A percentile compares a stretch with the other conserved stretches of the same genome.
Evolutionary conservation across 2,797 vertebrate species (phyloP).

Genomic region (Botia kubotai): DNA sequence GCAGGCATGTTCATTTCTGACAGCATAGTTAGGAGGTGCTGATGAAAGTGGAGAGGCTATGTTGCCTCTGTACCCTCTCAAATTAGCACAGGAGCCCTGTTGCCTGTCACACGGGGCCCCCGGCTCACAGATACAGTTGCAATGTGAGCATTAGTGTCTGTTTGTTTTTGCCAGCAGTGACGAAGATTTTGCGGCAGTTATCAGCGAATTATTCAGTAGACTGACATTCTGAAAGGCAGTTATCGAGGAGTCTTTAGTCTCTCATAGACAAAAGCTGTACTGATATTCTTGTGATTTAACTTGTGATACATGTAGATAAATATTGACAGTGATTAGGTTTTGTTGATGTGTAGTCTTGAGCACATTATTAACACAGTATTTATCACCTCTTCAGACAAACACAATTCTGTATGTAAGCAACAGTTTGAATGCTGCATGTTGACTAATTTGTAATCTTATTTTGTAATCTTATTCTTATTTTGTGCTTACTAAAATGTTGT

Average conservation of each 20-base stretch:
- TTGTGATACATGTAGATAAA: too few relatives aligned
- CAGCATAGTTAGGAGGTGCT: constrained; percentile 80
- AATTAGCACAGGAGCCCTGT: constrained; percentile 74
- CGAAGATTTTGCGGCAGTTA: constrained; percentile 54
- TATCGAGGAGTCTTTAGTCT: background rate
- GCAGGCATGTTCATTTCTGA: constrained; percentile 68
- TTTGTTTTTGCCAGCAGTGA: constrained; percentile 27
- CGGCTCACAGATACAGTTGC: constrained; percentile 67
- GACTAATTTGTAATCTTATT: too few relatives aligned
- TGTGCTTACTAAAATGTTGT: too few relatives aligned
- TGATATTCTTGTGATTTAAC: too few relatives aligned
- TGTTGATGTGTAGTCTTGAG: background rate
- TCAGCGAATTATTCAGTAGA: background rate
- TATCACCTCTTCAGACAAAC: background rate
- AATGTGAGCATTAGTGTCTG: constrained; percentile 37
- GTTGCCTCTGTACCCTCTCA: constrained; percentile 70
- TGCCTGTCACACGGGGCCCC: constrained; percentile 68
- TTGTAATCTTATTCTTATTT: too few relatives aligned
- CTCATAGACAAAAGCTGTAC: too few relatives aligned
- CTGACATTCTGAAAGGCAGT: too few relatives aligned
- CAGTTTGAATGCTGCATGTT: too few relatives aligned
- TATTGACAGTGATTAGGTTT: background rate
- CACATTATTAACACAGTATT: background rate
- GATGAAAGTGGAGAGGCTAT: constrained; percentile 80
- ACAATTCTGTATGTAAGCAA: too few relatives aligned